Conservation (phyloP, 2,888 invertebrate genomes). For the Dichetophora obliterata region DNA sequence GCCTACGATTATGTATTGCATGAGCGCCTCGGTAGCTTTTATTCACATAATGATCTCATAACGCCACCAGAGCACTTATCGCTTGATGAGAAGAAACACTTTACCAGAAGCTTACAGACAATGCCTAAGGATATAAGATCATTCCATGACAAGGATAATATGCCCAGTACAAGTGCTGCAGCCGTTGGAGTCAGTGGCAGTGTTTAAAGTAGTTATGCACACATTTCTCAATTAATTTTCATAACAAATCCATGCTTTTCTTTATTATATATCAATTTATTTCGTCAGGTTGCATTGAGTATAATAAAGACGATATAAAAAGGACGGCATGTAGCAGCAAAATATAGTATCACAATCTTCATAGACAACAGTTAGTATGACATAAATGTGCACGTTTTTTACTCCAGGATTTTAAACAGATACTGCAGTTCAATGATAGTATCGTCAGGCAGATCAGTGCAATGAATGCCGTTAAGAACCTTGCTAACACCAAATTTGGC, state of each 20-base stretch:
- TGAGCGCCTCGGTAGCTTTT: constrained; percentile 51
- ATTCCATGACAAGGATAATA: constrained; percentile 42
- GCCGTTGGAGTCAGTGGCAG: neutral
- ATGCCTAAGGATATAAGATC: neutral
- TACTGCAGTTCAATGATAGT: constrained; percentile 85
- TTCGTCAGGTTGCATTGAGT: neutral
- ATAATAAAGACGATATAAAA: neutral
- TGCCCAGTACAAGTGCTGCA: constrained; percentile 54
- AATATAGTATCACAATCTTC: neutral
- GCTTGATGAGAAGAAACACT: constrained; percentile 36
- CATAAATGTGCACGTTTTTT: constrained; percentile 4
- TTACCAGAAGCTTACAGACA: neutral
- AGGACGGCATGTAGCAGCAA: neutral
- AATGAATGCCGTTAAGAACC: constrained; percentile 90
- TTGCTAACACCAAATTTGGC: constrained; percentile 87
- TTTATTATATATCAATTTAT: neutral
- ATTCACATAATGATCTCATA: constrained; percentile 44
- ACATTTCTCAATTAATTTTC: neutral
- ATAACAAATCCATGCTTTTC: neutral
- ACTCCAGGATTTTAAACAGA: constrained; percentile 79
- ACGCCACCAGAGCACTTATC: constrained; percentile 16
- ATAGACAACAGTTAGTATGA: neutral
- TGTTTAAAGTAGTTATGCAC: constrained; percentile 4
- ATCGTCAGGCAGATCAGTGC: constrained; percentile 93
- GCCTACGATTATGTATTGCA: constrained; percentile 64